Evolutionary conservation across 2,888 invertebrate genomes (phyloP).

Genomic region (Ectemnius lituratus): DNA sequence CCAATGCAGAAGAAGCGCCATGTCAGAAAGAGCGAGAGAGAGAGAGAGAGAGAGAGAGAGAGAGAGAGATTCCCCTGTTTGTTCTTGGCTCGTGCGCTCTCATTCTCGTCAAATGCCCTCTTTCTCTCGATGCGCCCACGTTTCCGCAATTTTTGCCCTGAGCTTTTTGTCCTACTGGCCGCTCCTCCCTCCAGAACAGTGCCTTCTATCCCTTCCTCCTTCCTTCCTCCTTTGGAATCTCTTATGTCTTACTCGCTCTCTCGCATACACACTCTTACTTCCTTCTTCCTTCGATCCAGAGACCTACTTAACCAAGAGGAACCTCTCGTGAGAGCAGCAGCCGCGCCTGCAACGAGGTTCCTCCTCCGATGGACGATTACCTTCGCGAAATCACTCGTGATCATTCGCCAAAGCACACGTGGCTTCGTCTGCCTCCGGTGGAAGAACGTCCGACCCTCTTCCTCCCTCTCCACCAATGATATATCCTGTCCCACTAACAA

Average conservation of each 20-base stretch:
- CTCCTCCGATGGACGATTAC: constrained; percentile 29
- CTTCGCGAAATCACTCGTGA: not conserved
- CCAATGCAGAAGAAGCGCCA: constrained; percentile 50
- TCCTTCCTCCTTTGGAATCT: not conserved
- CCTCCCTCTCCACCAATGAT: constrained; percentile 1
- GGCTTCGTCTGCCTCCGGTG: not conserved
- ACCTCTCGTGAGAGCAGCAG: constrained; percentile 12
- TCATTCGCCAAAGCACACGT: too few relatives aligned
- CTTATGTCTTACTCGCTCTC: constrained; percentile 10
- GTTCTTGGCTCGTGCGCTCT: too few relatives aligned
- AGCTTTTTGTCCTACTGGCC: not conserved
- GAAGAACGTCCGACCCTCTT: constrained; percentile 13
- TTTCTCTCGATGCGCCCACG: not conserved
- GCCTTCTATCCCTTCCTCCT: not conserved
- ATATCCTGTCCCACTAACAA: constrained; percentile 42
- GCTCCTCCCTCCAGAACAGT: not conserved
- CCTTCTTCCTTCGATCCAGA: constrained; percentile 55
- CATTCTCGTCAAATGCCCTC: not conserved
- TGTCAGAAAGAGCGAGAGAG: constrained; percentile 19
- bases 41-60: too few relatives aligned
- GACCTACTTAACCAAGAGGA: constrained; percentile 66
- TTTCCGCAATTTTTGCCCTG: not conserved
- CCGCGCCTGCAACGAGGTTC: constrained; percentile 44
- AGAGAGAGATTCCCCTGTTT: too few relatives aligned
- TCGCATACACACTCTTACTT: constrained; percentile 24